Evolutionary conservation across 2,888 invertebrate genomes (phyloP).

Genomic region (Meandrusa payeni): DNA sequence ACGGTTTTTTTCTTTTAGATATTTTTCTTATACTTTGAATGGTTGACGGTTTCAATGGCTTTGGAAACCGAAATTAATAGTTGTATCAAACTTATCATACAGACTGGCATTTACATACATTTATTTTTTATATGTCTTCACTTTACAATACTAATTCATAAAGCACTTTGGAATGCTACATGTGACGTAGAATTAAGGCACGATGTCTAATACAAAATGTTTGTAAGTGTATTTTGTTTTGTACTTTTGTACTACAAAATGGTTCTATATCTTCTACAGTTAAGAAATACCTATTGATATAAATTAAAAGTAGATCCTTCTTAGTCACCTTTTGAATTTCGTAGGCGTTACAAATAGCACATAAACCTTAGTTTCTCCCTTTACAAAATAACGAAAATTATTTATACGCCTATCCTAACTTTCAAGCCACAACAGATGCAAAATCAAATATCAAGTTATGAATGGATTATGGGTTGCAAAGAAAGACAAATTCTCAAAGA

Average conservation of each 20-base stretch:
- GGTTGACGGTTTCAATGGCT: conserved; percentile 38
- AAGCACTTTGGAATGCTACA: not conserved
- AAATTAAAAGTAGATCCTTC: too few relatives aligned
- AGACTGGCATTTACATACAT: conserved; percentile 27
- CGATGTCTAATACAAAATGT: conserved; percentile 2
- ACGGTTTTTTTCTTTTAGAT: conserved; percentile 58
- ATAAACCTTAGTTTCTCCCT: too few relatives aligned
- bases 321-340: too few relatives aligned
- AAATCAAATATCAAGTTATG: too few relatives aligned
- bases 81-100: conserved; percentile 37
- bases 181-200: conserved; percentile 13
- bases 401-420: too few relatives aligned
- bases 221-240: conserved; percentile 1
- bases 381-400: too few relatives aligned
- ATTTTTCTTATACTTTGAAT: conserved; percentile 53
- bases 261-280: not conserved
- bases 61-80: conserved; percentile 43
- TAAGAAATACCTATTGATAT: not conserved
- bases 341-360: too few relatives aligned
- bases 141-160: conserved; percentile 7
- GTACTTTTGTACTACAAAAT: conserved; percentile 6
- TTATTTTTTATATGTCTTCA: conserved; percentile 26
- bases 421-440: too few relatives aligned
- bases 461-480: too few relatives aligned
- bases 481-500: too few relatives aligned